These are phyloP conservation scores for Chromobotia macracanthus DNA, from an alignment of 2,797 vertebrate species.

Conservation along the genomic window DNA sequence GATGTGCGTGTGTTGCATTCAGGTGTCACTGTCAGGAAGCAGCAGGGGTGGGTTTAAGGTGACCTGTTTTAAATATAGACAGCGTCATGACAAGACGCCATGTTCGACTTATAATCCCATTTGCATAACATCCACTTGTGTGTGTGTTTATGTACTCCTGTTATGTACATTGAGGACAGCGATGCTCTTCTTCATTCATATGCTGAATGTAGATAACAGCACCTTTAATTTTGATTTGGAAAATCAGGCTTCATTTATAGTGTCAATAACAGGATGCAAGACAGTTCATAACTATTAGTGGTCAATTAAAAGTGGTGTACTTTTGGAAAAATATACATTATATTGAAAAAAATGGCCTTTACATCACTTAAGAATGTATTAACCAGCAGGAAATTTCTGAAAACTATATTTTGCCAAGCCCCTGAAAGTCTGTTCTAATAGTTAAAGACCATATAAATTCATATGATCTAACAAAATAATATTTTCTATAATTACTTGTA, in stretches of 20 bases:
- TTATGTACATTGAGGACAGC: slow-evolving; percentile 30
- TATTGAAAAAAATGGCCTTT: neutral
- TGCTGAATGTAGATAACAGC: neutral
- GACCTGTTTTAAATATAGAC: slow-evolving; percentile 86
- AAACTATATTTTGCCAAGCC: neutral
- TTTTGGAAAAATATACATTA: neutral
- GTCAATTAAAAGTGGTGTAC: neutral
- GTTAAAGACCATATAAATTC: neutral
- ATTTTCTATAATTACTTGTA: neutral
- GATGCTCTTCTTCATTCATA: slow-evolving; percentile 6
- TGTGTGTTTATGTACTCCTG: slow-evolving; percentile 6
- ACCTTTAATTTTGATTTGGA: slow-evolving; percentile 2
- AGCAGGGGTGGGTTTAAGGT: slow-evolving; percentile 76
- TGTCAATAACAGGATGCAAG: neutral
- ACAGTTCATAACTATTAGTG: neutral
- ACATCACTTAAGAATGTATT: neutral
- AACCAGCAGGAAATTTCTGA: too few relatives aligned
- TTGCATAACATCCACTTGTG: slow-evolving; percentile 72
- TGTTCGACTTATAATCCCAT: slow-evolving; percentile 75
- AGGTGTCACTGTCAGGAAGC: slow-evolving; percentile 78
- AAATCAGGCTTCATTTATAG: neutral
- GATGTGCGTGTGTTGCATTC: slow-evolving; percentile 64
- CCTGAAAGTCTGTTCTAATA: neutral
- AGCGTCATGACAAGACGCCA: slow-evolving; percentile 81
- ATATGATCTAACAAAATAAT: neutral